Percentiles rank a stretch among this genome's conserved stretches.
These are phyloP conservation scores for Pelodiscus sinensis DNA, from an alignment of 2,113 vertebrate species.

Conservation along the genomic window DNA sequence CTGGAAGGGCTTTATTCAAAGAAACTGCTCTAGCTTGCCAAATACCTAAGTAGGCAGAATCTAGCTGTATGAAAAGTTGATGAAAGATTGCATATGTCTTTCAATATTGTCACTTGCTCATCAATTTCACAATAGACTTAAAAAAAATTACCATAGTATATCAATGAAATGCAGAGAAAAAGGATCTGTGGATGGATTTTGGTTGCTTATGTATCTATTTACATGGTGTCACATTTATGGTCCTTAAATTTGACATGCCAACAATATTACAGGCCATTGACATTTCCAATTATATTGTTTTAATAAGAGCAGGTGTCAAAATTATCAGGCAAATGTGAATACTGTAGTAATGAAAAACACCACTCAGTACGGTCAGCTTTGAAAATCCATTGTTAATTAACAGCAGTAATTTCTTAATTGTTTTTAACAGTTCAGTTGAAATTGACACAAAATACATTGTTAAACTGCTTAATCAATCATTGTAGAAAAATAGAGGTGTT, in stretches of 20 bases:
- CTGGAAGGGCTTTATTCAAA: background rate
- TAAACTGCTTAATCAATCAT: constrained; percentile 77
- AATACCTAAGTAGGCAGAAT: background rate
- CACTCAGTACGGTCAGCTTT: constrained; percentile 70
- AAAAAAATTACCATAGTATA: background rate
- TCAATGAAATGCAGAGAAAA: background rate
- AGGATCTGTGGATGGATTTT: background rate
- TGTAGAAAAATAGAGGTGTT: constrained; percentile 87
- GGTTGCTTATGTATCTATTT: background rate
- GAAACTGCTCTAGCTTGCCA: background rate
- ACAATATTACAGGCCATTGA: background rate
- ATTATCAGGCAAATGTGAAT: background rate
- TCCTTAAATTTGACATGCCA: constrained; percentile 6
- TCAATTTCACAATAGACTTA: background rate
- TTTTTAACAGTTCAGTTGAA: constrained; percentile 71
- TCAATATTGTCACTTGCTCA: background rate
- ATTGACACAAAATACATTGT: constrained; percentile 83
- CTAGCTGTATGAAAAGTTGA: background rate
- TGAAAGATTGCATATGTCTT: background rate
- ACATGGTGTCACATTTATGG: background rate
- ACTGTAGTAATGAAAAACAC: constrained; percentile 69
- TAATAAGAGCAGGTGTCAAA: background rate
- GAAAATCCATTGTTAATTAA: constrained; percentile 79
- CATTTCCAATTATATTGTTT: background rate
- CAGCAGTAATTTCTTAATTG: constrained; percentile 74